A percentile compares a stretch with the other conserved stretches of the same genome.
Evolutionary conservation across 1,140 invertebrate species (phyloP).

Genomic region (Aradophagus sp.): DNA sequence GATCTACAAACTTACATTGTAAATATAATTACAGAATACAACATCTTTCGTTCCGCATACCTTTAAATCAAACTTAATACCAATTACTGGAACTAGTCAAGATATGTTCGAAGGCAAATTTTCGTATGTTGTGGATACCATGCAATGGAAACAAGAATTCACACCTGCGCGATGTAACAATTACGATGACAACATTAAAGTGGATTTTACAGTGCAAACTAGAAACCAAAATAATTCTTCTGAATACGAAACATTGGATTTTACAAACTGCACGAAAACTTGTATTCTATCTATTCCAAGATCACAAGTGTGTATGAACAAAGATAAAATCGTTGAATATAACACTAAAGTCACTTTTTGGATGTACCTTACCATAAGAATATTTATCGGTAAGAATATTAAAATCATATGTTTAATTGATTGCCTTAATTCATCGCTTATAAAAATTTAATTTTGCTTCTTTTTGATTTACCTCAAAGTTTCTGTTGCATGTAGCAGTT

Average conservation of each 20-base stretch:
- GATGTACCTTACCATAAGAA: slow-evolving; percentile 82
- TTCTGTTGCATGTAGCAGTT: too few relatives aligned
- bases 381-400: slow-evolving; percentile 78
- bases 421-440: too few relatives aligned
- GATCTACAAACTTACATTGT: too few relatives aligned
- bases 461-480: too few relatives aligned
- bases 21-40: too few relatives aligned
- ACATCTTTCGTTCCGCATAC: slow-evolving; percentile 55
- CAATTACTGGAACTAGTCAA: slow-evolving; percentile 37
- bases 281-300: slow-evolving; percentile 78
- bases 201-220: slow-evolving; percentile 64
- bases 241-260: slow-evolving; percentile 40
- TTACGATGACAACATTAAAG: slow-evolving; percentile 34
- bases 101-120: slow-evolving; percentile 48
- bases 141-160: slow-evolving; percentile 47
- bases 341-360: slow-evolving; percentile 83
- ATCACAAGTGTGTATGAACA: slow-evolving; percentile 78
- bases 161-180: slow-evolving; percentile 54
- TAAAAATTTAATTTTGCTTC: too few relatives aligned
- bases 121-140: slow-evolving; percentile 51
- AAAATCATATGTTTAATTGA: background rate
- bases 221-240: slow-evolving; percentile 43
- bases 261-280: slow-evolving; percentile 66
- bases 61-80: slow-evolving; percentile 53
- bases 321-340: slow-evolving; percentile 76